Evolutionary conservation across 35 echinoderm and acorn worm species (phyloP).

Genomic region (Ophiothrix spiculata): DNA sequence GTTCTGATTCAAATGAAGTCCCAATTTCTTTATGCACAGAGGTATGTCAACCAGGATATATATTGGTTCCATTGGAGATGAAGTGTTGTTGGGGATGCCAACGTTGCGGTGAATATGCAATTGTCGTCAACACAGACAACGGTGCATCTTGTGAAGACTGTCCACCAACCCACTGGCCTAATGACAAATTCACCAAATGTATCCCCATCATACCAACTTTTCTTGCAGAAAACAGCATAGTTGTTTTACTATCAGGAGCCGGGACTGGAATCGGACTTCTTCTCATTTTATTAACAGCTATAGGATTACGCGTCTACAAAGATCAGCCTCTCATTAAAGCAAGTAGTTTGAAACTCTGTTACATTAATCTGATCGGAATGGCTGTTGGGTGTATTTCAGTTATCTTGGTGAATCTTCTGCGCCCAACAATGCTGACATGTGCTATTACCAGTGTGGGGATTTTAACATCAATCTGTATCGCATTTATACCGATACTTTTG

Average conservation of each 20-base stretch:
- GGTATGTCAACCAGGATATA: neutral
- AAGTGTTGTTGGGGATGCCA: slow-evolving; percentile 24
- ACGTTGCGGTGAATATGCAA: neutral
- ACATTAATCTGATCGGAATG: slow-evolving; percentile 23
- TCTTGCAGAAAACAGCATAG: neutral
- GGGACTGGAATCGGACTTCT: neutral
- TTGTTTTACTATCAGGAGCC: neutral
- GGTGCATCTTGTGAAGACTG: neutral
- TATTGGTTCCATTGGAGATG: neutral
- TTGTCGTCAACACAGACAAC: neutral
- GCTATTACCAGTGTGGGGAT: too few relatives aligned
- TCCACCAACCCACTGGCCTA: neutral
- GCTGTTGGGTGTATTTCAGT: too few relatives aligned
- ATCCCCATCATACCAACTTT: neutral
- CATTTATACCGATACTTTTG: too few relatives aligned
- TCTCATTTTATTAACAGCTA: neutral
- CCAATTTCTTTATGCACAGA: neutral
- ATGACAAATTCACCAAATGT: slow-evolving; percentile 14
- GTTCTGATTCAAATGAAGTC: neutral
- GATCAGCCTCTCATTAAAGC: slow-evolving; percentile 41
- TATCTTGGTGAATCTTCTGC: too few relatives aligned
- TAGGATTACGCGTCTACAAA: neutral
- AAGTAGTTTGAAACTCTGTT: slow-evolving; percentile 36
- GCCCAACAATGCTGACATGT: too few relatives aligned
- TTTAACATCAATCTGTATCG: too few relatives aligned